Evolutionary conservation across 2,888 invertebrate species (phyloP), one percentile per base, ranked within the genome.

Genomic region (Saturnia pavonia): DNA sequence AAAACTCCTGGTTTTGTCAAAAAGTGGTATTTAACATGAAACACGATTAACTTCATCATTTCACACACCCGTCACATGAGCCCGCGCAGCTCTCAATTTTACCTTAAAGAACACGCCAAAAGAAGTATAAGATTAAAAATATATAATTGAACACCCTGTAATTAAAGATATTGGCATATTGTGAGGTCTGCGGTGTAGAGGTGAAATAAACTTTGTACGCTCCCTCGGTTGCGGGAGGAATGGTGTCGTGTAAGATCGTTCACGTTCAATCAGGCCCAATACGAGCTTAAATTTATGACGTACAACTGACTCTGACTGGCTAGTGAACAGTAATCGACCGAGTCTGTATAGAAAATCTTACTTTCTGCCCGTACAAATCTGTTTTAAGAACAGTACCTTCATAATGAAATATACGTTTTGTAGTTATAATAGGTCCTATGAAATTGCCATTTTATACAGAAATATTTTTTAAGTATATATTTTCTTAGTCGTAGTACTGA

Each of bases 221-320:
- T 87, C 85, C 88, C 79, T 84, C 86, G 82, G 87, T 83, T 85
- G 87, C 84, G 81, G 78, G 77, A 77, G 76, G 80, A 75, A 27
- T 76, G 74, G 77, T 73, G 86, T 85, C 87, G 72, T 82, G 81
- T 82, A 77, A 40, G 70, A 85, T 87, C 79, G 79, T 72, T 81
- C 78, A 81, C 83, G 75, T 73, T 27, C 51, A 54, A 66, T 57
- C 66, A 66, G 66, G 54, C 42, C 42, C 65, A 65, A 27, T 54
- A 67, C 54, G 42, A 54, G 51, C 67, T 67, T 54, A 54, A 63
- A 40, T 25, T 74, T 72, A 74, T 0, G 77, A 79, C 51, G 45
- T 60, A 60, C 57, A 14, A 27, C 57, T 60, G 16, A 51, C 48
- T 51, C 48, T 51, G 19, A 1, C 14, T 19, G 25, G 14, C 25